A percentile compares a stretch with the other conserved stretches of the same genome.
These are phyloP conservation scores for Paracentrotus lividus DNA, from an alignment of 53 echinoderm and acorn worm species.

Conservation along the genomic window DNA sequence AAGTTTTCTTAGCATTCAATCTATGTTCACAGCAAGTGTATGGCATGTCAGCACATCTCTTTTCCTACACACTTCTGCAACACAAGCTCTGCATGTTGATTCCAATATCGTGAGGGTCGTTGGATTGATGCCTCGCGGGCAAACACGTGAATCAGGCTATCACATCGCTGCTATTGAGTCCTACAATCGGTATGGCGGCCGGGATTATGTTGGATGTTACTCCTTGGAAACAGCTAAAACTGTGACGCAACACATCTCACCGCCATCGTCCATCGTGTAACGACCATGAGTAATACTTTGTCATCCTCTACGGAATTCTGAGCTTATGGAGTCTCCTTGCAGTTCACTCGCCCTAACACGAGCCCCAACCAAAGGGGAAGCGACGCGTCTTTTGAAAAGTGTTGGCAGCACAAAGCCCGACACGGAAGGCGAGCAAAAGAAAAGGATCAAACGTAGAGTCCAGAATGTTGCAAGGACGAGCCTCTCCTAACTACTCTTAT, in stretches of 20 bases:
- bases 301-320: conserved; percentile 88
- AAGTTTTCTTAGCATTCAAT: not conserved
- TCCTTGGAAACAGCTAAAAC: conserved; percentile 85
- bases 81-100: conserved; percentile 93
- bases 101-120: conserved; percentile 86
- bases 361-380: conserved; percentile 89
- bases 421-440: conserved; percentile 48
- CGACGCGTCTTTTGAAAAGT: conserved; percentile 79
- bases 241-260: too few relatives aligned
- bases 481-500: too few relatives aligned
- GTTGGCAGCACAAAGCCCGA: conserved; percentile 56
- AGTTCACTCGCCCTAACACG: conserved; percentile 94
- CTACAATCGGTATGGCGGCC: conserved; percentile 99
- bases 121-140: conserved; percentile 93
- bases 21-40: conserved; percentile 72
- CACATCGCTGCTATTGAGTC: conserved; percentile 94
- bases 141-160: conserved; percentile 94
- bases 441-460: not conserved
- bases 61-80: conserved; percentile 86
- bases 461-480: conserved; percentile 35
- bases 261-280: conserved; percentile 72
- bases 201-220: conserved; percentile 97
- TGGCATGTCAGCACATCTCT: conserved; percentile 71
- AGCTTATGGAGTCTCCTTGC: conserved; percentile 91
- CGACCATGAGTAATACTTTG: too few relatives aligned